These are phyloP conservation scores for Ceramica pisi DNA, from an alignment of 2,888 invertebrate genomes.

Conservation along the genomic window DNA sequence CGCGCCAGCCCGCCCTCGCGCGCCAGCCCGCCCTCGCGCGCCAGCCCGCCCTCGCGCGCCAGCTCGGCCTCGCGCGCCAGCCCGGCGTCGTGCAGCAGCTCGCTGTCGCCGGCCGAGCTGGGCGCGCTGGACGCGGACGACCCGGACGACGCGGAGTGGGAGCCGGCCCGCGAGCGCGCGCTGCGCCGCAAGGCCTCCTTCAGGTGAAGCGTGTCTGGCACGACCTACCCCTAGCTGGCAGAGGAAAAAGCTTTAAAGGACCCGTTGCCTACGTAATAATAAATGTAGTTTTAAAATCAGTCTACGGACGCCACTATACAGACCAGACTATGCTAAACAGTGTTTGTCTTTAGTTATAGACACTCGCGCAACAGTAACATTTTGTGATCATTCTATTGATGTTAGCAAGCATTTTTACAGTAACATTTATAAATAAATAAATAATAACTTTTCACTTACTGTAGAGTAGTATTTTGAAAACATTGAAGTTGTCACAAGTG, in stretches of 20 bases:
- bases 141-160: slow-evolving; percentile 97
- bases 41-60: slow-evolving; percentile 36
- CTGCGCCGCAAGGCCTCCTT: slow-evolving; percentile 78
- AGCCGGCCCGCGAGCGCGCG: slow-evolving; percentile 80
- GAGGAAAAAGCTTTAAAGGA: slow-evolving; percentile 61
- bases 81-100: slow-evolving; percentile 62
- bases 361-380: slow-evolving; percentile 26
- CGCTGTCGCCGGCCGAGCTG: slow-evolving; percentile 79
- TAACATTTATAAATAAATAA: slow-evolving; percentile 25
- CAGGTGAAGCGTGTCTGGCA: slow-evolving; percentile 69
- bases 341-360: slow-evolving; percentile 38
- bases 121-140: slow-evolving; percentile 93
- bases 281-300: slow-evolving; percentile 43
- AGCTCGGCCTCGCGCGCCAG: too few species aligned
- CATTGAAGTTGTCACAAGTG: slow-evolving; percentile 23
- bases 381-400: slow-evolving; percentile 45
- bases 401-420: slow-evolving; percentile 52
- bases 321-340: slow-evolving; percentile 20
- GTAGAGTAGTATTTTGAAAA: slow-evolving; percentile 32
- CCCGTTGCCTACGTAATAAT: slow-evolving; percentile 53
- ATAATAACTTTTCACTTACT: slow-evolving; percentile 33
- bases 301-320: slow-evolving; percentile 22
- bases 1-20: slow-evolving; percentile 19
- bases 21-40: slow-evolving; percentile 72
- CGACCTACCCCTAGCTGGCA: slow-evolving; percentile 37